Evolutionary conservation across 35 echinoderm and acorn worm genomes (phyloP).

Genomic region (Strongylocentrotus purpuratus): DNA sequence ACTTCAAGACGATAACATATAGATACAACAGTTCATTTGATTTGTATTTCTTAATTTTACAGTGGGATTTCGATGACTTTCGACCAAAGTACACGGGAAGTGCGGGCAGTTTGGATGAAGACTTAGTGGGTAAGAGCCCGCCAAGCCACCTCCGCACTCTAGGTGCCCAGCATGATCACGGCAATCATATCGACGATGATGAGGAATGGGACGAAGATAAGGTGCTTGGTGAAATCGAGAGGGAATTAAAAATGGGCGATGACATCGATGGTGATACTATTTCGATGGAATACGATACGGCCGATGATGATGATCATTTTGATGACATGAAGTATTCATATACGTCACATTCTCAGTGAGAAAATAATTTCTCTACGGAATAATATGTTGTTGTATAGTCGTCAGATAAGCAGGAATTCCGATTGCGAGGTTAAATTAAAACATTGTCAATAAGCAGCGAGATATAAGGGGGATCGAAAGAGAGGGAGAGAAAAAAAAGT

Average conservation of each 20-base stretch:
- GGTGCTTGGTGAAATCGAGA: constrained; percentile 30
- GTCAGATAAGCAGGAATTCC: too few species aligned
- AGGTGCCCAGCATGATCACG: not conserved
- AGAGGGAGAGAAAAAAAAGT: too few species aligned
- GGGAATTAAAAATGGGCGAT: not conserved
- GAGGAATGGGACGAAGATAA: constrained; percentile 26
- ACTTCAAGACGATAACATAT: too few species aligned
- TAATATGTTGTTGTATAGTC: too few species aligned
- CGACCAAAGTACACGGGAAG: constrained; percentile 19
- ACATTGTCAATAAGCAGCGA: too few species aligned
- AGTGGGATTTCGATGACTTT: constrained; percentile 45
- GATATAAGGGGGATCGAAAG: too few species aligned
- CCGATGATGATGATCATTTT: constrained; percentile 33
- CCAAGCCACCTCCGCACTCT: not conserved
- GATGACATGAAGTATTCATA: constrained; percentile 4
- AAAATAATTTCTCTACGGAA: not conserved
- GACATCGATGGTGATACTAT: constrained; percentile 42
- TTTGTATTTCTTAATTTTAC: not conserved
- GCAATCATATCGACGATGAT: not conserved
- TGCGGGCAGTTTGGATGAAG: not conserved
- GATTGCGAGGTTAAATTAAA: too few species aligned
- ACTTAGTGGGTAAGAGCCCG: not conserved
- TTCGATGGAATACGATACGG: constrained; percentile 39
- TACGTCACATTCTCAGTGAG: not conserved
- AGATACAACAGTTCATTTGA: not conserved